phyloP scores from a whole-genome alignment of 2,888 invertebrate genomes.

The Alcis repandata region DNA sequence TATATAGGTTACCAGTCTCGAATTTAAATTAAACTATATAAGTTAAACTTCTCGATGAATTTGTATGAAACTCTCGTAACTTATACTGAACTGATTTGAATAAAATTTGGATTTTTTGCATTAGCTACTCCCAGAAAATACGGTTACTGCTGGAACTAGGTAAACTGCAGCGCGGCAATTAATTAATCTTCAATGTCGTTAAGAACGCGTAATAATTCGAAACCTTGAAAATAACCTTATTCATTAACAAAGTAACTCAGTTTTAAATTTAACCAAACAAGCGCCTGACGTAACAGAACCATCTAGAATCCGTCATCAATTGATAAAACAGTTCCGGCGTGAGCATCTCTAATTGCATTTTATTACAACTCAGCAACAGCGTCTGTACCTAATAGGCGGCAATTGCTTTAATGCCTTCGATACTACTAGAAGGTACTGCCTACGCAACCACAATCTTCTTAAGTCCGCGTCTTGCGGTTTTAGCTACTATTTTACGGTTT shows the following conservation, averaged over 20 bases:
- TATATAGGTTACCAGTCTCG: neutral
- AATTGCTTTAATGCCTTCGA: constrained; percentile 57
- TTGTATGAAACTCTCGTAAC: constrained; percentile 1
- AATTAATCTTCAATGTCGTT: neutral
- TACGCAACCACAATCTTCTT: constrained; percentile 25
- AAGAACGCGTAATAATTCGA: neutral
- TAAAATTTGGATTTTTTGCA: neutral
- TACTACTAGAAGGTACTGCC: constrained; percentile 34
- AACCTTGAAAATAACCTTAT: constrained; percentile 5
- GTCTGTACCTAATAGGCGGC: constrained; percentile 56
- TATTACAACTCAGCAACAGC: constrained; percentile 54
- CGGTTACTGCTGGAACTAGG: neutral
- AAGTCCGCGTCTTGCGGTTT: neutral
- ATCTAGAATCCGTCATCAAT: constrained; percentile 53
- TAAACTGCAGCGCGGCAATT: neutral
- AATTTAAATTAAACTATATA: constrained; percentile 14
- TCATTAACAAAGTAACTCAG: neutral
- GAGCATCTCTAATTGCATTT: constrained; percentile 49
- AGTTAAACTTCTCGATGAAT: neutral
- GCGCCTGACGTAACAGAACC: constrained; percentile 44
- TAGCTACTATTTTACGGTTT: no score
- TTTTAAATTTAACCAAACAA: constrained; percentile 11
- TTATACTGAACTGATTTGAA: neutral
- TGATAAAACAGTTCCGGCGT: constrained; percentile 52
- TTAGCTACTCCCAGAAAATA: neutral